Conservation (phyloP, 1,140 invertebrate genomes). For the Magallana gigas region DNA sequence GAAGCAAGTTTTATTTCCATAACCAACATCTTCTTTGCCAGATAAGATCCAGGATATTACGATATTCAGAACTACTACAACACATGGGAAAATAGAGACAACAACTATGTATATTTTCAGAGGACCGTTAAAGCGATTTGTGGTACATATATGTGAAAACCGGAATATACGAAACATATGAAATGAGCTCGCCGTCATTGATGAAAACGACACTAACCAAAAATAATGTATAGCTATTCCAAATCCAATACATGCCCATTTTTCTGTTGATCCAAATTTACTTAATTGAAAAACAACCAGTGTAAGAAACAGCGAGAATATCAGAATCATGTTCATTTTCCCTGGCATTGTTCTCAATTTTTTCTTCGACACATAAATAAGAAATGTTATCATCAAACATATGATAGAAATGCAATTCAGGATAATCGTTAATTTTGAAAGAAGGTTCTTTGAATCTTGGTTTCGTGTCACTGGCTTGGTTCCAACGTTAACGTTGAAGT, state of each 20-base stretch:
- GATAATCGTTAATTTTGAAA: neutral
- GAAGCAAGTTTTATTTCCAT: neutral
- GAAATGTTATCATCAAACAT: neutral
- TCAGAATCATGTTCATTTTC: neutral
- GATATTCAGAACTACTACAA: neutral
- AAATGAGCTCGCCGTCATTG: neutral
- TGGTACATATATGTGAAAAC: neutral
- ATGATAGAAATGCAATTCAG: neutral
- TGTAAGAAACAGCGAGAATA: neutral
- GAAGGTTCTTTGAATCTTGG: neutral
- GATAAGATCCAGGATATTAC: neutral
- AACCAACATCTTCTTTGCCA: neutral
- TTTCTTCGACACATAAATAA: neutral
- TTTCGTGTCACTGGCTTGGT: neutral
- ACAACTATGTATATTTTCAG: neutral
- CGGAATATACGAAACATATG: neutral
- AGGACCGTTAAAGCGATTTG: neutral
- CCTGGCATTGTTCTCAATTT: neutral
- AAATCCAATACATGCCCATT: neutral
- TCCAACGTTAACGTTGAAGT: neutral
- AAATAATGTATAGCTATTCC: neutral
- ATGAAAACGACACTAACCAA: slow-evolving; percentile 8
- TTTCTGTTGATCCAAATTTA: neutral
- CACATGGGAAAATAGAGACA: neutral
- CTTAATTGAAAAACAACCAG: slow-evolving; percentile 12